These are phyloP conservation scores for Steatocranus sp. DNA, from an alignment of 2,797 vertebrate species.

Conservation along the genomic window DNA sequence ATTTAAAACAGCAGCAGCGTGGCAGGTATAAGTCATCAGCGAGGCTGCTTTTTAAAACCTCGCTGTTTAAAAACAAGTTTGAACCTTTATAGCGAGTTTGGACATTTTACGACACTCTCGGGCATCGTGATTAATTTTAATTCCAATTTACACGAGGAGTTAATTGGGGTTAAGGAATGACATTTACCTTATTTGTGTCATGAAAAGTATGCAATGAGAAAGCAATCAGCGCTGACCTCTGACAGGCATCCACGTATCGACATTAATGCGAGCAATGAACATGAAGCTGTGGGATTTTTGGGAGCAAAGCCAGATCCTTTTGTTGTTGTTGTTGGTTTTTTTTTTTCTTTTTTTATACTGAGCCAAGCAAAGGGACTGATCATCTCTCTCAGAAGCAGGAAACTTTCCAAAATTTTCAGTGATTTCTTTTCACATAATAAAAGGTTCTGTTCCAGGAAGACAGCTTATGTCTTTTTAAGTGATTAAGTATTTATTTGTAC, in stretches of 20 bases:
- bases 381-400: neutral
- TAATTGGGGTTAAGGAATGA: slow-evolving; percentile 1
- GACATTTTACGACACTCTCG: neutral
- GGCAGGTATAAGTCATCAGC: slow-evolving; percentile 34
- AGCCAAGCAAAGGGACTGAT: neutral
- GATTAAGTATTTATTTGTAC: neutral
- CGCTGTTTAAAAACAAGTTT: slow-evolving; percentile 41
- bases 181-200: neutral
- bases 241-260: neutral
- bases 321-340: neutral
- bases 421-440: neutral
- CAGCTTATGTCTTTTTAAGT: neutral
- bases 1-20: slow-evolving; percentile 31
- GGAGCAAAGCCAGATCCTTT: neutral
- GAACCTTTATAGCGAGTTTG: neutral
- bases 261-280: neutral
- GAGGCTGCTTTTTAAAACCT: slow-evolving; percentile 33
- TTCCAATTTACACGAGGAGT: slow-evolving; percentile 25
- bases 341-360: no score
- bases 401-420: neutral
- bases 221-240: neutral
- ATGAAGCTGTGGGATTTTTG: neutral
- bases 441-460: neutral
- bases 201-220: neutral
- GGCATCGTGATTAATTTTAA: slow-evolving; percentile 30